Base-by-base conservation (phyloP, 2,888 invertebrate genomes). In the Blomia tropicalis region DNA sequence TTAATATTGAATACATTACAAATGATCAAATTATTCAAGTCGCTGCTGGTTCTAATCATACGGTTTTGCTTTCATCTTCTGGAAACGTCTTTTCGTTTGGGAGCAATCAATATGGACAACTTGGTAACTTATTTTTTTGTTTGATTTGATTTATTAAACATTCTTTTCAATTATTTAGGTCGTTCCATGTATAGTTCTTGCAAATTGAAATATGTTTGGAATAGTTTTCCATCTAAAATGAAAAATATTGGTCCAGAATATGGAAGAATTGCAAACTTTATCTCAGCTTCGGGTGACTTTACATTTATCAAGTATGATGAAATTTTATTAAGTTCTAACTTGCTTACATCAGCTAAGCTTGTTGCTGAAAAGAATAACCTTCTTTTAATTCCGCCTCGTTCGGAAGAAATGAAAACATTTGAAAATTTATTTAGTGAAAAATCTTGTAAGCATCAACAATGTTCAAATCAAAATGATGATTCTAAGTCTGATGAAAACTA, bases 1-100 rank as follows among this genome's bases (percentile, higher is more conserved):
- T 92, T 0, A 82, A 84, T 68, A 82, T 87, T 1, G 81, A 82
- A 25, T 68, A 73, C 14, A 70, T 73, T 3, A 70, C 74, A 1
- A 76, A 78, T 53, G 82, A 83, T 0, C 70, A 70, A 62, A 71
- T 75, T 7, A 77, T 79, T 0, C 84, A 87, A 71, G 81, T 96
- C 19, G 87, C 91, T 0, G 88, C 93, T 43, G 96, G 96, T n/a
- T 88, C 90, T 72, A 90, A 93, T 75, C 96, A 96, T 73, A 88
- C 92, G 0, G 89, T 86, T 0, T 76, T 93, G 23, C 78, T 95
- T 41, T 85, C 90, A 1, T 78, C 82, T 23, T 87, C 86, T 67
- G 95, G 96, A 0, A 85, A 90, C 71, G 85, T 96, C 1, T 90
- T 83, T 71, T 92, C 93, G 0, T 92, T 90, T 73, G 95, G 95